Base-by-base conservation (phyloP, 1,140 invertebrate genomes). In the Tetragonula clypearis region DNA sequence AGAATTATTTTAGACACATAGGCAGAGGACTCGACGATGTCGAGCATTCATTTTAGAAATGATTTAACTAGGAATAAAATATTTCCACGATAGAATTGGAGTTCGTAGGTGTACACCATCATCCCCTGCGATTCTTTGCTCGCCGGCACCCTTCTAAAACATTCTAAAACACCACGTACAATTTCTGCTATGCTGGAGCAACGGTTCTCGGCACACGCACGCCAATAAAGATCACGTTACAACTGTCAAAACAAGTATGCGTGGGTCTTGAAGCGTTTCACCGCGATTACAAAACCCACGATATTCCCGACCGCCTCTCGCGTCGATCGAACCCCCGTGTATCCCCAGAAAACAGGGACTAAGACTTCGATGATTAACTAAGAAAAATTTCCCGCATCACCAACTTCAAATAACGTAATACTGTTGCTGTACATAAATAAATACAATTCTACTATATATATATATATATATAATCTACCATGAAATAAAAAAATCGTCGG, bases 211-310 rank as follows among this genome's bases (percentile, higher is more conserved):
- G 65, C 62, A 73, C 56, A 58, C 55, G 56, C 17, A n/a, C 56
- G 15, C 79, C 8, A 62, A 81, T 81, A 81, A 81, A 73, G 69
- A 81, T 81, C 79, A 9, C 41, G 79, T 81, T 81, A 62, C 79
- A 62, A 69, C 79, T 81, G 79, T 81, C 69, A 81, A 81, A 81
- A 81, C 68, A 73, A 81, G 65, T 58, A 58, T 58, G 78, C 78
- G 78, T 71, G 30, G 78, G 66, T 71, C 65, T 58, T 49, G 66
- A 56, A 72, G n/a, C 79, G 79, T 81, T 81, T 60, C 68, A 30
- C 35, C 23, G 66, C 53, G 55, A 56, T 69, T 60, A 30, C 30
- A 74, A 82, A 71, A 49, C 69, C 58, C n/a, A 65, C 71, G 5
- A 74, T 74, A 49, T 55, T 66, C 35, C 41, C 30, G 19, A 9